phyloP scores from a whole-genome alignment of 2,888 invertebrate genomes.

The Pyrrhia umbra region DNA sequence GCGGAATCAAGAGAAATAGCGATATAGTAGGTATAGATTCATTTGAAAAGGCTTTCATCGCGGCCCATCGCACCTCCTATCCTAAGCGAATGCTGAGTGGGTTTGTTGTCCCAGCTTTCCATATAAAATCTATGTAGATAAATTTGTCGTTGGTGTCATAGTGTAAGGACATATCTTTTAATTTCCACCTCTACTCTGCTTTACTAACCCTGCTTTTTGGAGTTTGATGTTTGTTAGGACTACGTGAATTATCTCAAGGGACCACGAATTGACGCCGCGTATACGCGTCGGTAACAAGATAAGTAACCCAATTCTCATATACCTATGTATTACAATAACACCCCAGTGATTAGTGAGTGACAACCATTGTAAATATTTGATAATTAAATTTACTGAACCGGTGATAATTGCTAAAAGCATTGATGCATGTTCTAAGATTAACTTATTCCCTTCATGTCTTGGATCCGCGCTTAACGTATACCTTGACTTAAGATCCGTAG shows the following conservation, averaged over 20 bases:
- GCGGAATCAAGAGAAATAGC: no score
- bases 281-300: conserved; percentile 28
- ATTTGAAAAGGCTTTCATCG: not conserved
- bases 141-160: conserved; percentile 17
- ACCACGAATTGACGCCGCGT: conserved; percentile 7
- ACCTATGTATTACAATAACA: conserved; percentile 3
- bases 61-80: conserved; percentile 2
- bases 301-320: conserved; percentile 32
- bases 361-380: conserved; percentile 54
- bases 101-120: conserved; percentile 38
- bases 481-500: conserved; percentile 57
- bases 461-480: conserved; percentile 65
- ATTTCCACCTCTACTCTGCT: conserved; percentile 44
- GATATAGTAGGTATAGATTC: not conserved
- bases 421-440: conserved; percentile 34
- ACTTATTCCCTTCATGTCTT: conserved; percentile 38
- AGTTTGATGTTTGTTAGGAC: conserved; percentile 41
- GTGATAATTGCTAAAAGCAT: conserved; percentile 19
- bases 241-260: conserved; percentile 16
- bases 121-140: conserved; percentile 38
- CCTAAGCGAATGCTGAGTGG: conserved; percentile 37
- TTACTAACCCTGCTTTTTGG: conserved; percentile 44
- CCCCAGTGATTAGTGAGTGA: conserved; percentile 58
- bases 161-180: conserved; percentile 29
- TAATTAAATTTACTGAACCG: conserved; percentile 19